Evolutionary conservation across 2,888 invertebrate species (phyloP), one percentile per base, ranked within the genome.

Genomic region (Coelopa pilipes): DNA sequence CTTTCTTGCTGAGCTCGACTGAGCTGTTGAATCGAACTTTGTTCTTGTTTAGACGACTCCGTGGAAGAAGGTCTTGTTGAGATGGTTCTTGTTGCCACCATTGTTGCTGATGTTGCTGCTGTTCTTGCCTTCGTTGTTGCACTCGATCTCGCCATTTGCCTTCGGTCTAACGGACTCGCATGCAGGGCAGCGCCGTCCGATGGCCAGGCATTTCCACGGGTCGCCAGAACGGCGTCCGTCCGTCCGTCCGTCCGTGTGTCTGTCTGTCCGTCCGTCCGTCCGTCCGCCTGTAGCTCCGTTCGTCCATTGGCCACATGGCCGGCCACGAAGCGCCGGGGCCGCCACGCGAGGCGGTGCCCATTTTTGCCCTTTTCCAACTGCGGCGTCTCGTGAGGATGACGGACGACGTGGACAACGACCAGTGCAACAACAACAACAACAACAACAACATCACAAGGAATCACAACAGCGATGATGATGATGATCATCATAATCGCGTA

Each of bases 301-400:
- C 19, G 49, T 19, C 50, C 46, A 45, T 65, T 45, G 2, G 46
- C 9, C 19, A 17, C 47, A 47, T 65, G 65, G 17, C 21, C 45
- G 50, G 21, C 66, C 50, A 66, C 45, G 49, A 66, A 49, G 63
- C 63, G 63, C 66, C 66, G 66, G 49, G 12, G 34, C n/a, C 17
- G 55, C n/a, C 19, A 34, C 55, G 45, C 55, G 34, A 45, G 57
- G 57, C 46, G 66, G 60, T 60, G 59, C 19, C 62, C 60, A 70
- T 60, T 50, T 71, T 63, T 71, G 63, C 70, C 70, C 62, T 71
- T 63, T 62, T 63, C n/a, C 34, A 71, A 71, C 62, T 63, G 59
- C 19, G 47, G 60, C 49, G 47, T 70, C 24, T 68, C 53, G 15
- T 70, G 47, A 24, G 47, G 21, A 59, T 60, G 21, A 21, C 50